phyloP scores from a whole-genome alignment of 2,888 invertebrate species.

The Ormyrus nitidulus region DNA sequence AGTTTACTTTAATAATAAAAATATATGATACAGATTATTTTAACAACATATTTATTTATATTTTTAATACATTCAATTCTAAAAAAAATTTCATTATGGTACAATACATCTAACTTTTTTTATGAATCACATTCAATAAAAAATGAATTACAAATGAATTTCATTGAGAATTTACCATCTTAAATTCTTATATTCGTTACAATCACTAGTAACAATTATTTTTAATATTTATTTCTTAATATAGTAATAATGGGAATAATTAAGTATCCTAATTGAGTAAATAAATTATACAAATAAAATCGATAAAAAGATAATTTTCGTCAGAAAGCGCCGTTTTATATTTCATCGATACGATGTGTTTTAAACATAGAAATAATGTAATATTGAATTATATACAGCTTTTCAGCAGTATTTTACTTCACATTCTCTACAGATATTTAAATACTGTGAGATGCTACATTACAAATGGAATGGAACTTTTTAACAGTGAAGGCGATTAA shows the following conservation, averaged over 20 bases:
- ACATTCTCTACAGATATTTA: not conserved
- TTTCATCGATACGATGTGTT: conserved; percentile 6
- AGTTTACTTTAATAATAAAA: not conserved
- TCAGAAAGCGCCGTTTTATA: no score
- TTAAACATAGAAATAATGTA: not conserved
- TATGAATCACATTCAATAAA: no score
- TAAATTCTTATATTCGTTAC: no score
- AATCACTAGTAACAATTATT: no score
- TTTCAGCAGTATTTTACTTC: not conserved
- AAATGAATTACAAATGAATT: no score
- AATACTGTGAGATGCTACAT: not conserved
- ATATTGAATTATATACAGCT: conserved; percentile 7
- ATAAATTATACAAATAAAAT: not conserved
- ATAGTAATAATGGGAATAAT: no score
- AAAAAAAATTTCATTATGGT: no score
- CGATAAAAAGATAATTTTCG: not conserved
- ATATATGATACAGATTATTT: not conserved
- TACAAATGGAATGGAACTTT: not conserved
- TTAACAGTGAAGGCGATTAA: not conserved
- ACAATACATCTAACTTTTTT: no score
- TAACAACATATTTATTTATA: conserved; percentile 11
- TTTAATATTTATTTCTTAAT: no score
- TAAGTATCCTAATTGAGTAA: not conserved
- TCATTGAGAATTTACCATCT: no score
- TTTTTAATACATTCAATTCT: conserved; percentile 10